Base-by-base conservation (phyloP, 2,797 vertebrate species). In the Tenualosa ilisha region DNA sequence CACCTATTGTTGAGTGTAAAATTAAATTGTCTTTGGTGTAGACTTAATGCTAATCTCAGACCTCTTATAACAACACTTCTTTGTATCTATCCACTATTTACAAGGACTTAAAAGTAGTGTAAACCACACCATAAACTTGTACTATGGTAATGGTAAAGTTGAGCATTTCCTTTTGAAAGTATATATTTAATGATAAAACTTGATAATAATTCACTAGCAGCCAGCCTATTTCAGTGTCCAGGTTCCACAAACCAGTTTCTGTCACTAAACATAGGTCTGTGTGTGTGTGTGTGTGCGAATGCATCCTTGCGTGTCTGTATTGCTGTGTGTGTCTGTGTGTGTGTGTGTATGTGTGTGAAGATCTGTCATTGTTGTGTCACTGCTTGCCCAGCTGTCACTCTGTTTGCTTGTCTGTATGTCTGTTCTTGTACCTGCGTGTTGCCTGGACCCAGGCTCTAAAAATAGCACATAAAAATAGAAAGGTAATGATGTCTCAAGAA, bases 321-420 rank as follows among this genome's bases (percentile, higher is more conserved):
- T 46, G 61, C 31, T 26, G 31, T 31, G n/a, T 31, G 63, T 68
- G 24, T 68, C 2, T 31, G 31, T 37, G 65, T 86, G 88, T 89
- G 12, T 26, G 26, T 13, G 31, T 37, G 12, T 31, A 72, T 37
- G 5, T 40, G 65, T 72, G 65, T 72, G 5, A 79, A 6, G 7
- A 79, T 79, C 40, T 79, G 72, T 79, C 72, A 79, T 22, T 43
- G 56, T 59, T 40, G 59, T 63, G 59, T 63, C 22, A 11, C 59
- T 63, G 54, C 17, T 17, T 59, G 22, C 6, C 59, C n/a, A n/a
- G n/a, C 59, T 24, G 59, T 24, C 31, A 31, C 31, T 46, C 72
- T 79, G 72, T 46, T 40, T 79, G 40, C 43, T 40, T 46, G 26
- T 31, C 9, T 26, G 13, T 75, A 37, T 43, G 5, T 79, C 22